Evolutionary conservation across 2,888 invertebrate species (phyloP).

Genomic region (Nysson spinosus): DNA sequence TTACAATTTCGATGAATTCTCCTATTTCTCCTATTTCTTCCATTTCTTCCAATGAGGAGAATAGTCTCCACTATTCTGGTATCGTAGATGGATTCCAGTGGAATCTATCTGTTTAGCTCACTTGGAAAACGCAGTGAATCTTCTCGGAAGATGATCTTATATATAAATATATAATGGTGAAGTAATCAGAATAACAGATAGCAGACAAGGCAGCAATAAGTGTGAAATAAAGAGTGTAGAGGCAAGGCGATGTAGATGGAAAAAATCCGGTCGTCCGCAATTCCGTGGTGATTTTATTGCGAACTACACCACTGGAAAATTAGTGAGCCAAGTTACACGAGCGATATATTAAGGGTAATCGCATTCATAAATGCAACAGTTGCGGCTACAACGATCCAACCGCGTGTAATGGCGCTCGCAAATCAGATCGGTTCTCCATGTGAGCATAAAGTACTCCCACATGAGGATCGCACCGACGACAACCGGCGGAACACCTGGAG

Average conservation of each 20-base stretch:
- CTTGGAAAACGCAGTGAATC: no score
- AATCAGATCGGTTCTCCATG: constrained; percentile 48
- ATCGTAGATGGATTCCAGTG: no score
- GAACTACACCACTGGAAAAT: constrained; percentile 38
- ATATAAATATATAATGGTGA: no score
- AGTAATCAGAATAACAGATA: no score
- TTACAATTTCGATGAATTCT: no score
- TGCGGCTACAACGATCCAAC: constrained; percentile 55
- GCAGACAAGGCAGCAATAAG: not conserved
- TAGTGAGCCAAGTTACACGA: constrained; percentile 47
- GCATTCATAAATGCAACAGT: constrained; percentile 68
- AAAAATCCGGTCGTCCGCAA: constrained; percentile 21
- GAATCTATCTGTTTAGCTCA: no score
- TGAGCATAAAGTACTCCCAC: constrained; percentile 65
- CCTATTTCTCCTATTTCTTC: no score
- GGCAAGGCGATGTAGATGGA: not conserved
- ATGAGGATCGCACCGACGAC: constrained; percentile 54
- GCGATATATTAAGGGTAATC: constrained; percentile 67
- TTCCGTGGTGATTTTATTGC: constrained; percentile 47
- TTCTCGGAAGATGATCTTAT: no score
- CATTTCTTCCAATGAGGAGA: no score
- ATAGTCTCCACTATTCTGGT: no score
- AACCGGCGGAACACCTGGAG: constrained; percentile 56
- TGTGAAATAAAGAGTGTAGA: not conserved
- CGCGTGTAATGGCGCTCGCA: constrained; percentile 49